A percentile compares a stretch with the other conserved stretches of the same genome.
phyloP scores from a whole-genome alignment of 1,140 invertebrate genomes.

The Drosophila fuyamai region DNA sequence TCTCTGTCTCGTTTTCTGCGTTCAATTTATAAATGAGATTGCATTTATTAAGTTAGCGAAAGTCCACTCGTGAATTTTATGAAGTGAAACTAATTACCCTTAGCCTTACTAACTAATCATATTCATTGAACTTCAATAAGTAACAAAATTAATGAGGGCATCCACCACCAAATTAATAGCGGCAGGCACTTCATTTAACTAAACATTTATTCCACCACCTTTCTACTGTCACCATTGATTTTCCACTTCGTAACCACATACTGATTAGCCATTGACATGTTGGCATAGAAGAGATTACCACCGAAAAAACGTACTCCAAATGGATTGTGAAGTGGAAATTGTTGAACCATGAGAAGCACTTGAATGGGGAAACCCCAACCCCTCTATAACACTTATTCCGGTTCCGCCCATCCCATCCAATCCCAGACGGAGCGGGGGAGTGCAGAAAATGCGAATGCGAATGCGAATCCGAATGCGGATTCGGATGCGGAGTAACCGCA shows the following conservation, averaged over 20 bases:
- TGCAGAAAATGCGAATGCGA: constrained; percentile 5
- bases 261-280: constrained; percentile 46
- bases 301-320: constrained; percentile 18
- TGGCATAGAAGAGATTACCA: constrained; percentile 36
- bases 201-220: constrained; percentile 24
- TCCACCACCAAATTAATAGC: constrained; percentile 2
- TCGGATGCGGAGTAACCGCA: constrained; percentile 35
- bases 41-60: neutral
- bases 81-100: constrained; percentile 7
- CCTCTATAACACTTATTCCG: constrained; percentile 29
- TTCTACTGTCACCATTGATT: constrained; percentile 29
- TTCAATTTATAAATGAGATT: constrained; percentile 16
- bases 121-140: constrained; percentile 5
- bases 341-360: constrained; percentile 32
- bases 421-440: neutral
- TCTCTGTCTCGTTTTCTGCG: constrained; percentile 11
- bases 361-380: constrained; percentile 32
- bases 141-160: constrained; percentile 4
- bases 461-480: neutral
- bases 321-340: constrained; percentile 34
- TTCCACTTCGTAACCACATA: constrained; percentile 21
- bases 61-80: neutral
- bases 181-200: neutral
- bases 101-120: neutral
- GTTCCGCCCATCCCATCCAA: constrained; percentile 16